A percentile compares a stretch with the other conserved stretches of the same genome.
Conservation (phyloP, 2,797 vertebrate genomes). For the Cetoscarus ocellatus region DNA sequence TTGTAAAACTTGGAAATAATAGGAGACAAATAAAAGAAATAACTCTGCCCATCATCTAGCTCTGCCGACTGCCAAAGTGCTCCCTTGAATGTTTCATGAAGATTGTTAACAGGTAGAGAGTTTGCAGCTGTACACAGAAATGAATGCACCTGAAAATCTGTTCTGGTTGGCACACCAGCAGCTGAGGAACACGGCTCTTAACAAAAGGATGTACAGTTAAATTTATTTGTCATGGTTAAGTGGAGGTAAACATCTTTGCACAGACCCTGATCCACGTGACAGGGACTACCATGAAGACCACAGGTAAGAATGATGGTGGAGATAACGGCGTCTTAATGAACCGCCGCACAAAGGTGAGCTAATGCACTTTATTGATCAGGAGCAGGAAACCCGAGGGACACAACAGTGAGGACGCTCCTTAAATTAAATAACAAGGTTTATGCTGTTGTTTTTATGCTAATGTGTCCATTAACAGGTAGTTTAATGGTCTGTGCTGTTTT, state of each 20-base stretch:
- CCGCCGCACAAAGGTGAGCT: background rate
- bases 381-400: constrained; percentile 7
- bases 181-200: too few relatives aligned
- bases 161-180: too few relatives aligned
- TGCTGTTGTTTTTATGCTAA: background rate
- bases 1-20: too few relatives aligned
- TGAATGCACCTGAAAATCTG: too few relatives aligned
- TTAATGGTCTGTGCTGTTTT: background rate
- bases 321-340: constrained; percentile 2
- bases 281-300: background rate
- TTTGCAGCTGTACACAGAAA: too few relatives aligned
- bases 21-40: too few relatives aligned
- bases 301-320: background rate
- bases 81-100: too few relatives aligned
- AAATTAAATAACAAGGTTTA: background rate
- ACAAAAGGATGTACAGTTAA: background rate
- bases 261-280: background rate
- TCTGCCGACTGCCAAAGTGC: too few relatives aligned
- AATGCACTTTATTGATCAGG: background rate
- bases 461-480: background rate
- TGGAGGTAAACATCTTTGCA: background rate
- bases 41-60: too few relatives aligned
- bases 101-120: too few relatives aligned
- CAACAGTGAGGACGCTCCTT: too few relatives aligned
- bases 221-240: background rate